Evolutionary conservation across 2,113 vertebrate genomes (phyloP).

Genomic region (Riparia riparia): DNA sequence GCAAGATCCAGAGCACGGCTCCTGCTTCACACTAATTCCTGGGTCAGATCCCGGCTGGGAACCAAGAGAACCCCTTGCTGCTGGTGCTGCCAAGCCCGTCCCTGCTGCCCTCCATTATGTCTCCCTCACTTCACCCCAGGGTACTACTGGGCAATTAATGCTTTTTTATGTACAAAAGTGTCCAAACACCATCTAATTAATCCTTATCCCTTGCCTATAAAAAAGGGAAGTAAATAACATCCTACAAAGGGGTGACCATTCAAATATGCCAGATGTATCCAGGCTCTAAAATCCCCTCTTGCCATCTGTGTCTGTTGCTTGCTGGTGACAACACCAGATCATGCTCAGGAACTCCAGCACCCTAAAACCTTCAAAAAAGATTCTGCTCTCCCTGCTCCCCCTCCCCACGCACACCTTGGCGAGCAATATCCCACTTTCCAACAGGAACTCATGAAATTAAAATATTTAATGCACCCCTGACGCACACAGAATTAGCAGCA

Average conservation of each 20-base stretch:
- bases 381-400: not conserved
- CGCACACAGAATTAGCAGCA: not conserved
- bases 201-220: not conserved
- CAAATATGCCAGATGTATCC: not conserved
- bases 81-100: not conserved
- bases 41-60: not conserved
- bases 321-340: not conserved
- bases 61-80: not conserved
- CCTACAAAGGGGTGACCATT: not conserved
- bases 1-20: not conserved
- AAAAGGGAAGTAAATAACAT: not conserved
- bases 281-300: not conserved
- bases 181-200: not conserved
- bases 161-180: not conserved
- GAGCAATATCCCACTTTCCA: not conserved
- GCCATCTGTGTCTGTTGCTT: not conserved
- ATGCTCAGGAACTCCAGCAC: not conserved
- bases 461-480: not conserved
- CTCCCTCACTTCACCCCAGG: not conserved
- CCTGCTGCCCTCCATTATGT: not conserved
- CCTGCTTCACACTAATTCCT: not conserved
- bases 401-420: accelerated
- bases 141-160: not conserved
- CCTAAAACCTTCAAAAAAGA: not conserved
- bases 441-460: not conserved